Conservation (phyloP, 2,113 vertebrate genomes). For the Psettodes erumei region DNA sequence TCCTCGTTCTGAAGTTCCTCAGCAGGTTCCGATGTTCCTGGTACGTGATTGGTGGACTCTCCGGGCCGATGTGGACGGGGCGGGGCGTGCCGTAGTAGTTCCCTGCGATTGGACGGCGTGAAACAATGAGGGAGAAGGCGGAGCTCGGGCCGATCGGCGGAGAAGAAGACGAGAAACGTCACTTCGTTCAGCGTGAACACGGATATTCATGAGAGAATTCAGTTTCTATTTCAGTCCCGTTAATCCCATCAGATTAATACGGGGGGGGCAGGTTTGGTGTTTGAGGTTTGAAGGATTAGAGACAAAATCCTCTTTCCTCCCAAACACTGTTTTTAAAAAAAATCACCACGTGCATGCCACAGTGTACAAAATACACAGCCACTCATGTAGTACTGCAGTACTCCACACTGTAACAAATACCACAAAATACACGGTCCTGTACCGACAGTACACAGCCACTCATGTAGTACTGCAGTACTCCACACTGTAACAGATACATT, state of each 20-base stretch:
- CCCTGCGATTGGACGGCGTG: conserved; percentile 65
- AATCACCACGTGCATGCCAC: neutral
- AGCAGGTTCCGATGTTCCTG: conserved; percentile 86
- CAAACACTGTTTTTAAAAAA: conserved; percentile 23
- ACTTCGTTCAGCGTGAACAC: conserved; percentile 3
- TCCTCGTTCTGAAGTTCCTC: conserved; percentile 84
- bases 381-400: too few species aligned
- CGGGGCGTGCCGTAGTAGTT: conserved; percentile 86
- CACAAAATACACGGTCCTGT: too few species aligned
- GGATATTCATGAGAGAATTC: conserved; percentile 17
- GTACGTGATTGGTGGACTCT: conserved; percentile 84
- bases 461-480: too few species aligned
- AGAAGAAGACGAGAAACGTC: too few species aligned
- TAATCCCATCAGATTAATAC: conserved; percentile 64
- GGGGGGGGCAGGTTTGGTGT: conserved; percentile 14
- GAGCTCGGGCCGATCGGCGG: too few species aligned
- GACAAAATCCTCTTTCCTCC: conserved; percentile 50
- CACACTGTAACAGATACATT: neutral
- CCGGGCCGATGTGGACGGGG: conserved; percentile 83
- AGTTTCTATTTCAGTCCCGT: conserved; percentile 61
- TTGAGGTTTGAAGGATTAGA: conserved; percentile 59
- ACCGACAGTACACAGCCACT: too few species aligned
- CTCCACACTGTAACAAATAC: neutral
- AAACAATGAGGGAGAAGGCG: too few species aligned
- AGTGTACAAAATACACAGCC: neutral